phyloP scores from a whole-genome alignment of 2,888 invertebrate genomes.

The Ischnura elegans region DNA sequence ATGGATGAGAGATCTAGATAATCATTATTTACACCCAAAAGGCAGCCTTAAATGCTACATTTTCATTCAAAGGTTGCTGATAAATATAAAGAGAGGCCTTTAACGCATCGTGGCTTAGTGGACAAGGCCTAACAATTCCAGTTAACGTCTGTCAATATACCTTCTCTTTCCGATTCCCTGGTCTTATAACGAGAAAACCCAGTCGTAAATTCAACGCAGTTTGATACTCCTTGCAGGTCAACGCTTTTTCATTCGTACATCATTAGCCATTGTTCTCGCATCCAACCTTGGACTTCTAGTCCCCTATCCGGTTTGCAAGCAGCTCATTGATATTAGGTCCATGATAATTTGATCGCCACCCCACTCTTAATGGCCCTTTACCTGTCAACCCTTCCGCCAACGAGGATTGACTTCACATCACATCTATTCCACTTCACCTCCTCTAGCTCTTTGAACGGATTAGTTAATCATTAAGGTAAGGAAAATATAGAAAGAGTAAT shows the following conservation, averaged over 20 bases:
- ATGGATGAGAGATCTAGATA: too few species aligned
- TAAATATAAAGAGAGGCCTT: too few species aligned
- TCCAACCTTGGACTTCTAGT: not conserved
- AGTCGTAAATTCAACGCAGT: not conserved
- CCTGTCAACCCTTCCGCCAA: not conserved
- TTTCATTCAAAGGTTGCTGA: too few species aligned
- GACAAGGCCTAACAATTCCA: too few species aligned
- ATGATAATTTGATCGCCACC: not conserved
- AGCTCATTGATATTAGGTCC: not conserved
- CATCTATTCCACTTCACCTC: not conserved
- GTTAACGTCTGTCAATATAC: too few species aligned
- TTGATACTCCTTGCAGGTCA: not conserved
- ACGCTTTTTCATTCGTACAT: not conserved
- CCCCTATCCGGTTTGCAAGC: not conserved
- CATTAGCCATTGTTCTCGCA: not conserved
- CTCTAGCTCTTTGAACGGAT: not conserved
- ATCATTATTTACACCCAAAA: too few species aligned
- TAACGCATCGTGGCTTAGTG: too few species aligned
- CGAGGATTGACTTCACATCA: not conserved
- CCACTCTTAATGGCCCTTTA: not conserved
- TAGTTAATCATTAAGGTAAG: too few species aligned
- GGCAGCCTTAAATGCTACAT: too few species aligned
- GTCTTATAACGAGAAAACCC: too few species aligned
- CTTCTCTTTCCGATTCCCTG: too few species aligned
- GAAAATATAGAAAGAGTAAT: too few species aligned